Evolutionary conservation across 2,113 vertebrate species (phyloP).

Genomic region (Gavialis gangeticus): DNA sequence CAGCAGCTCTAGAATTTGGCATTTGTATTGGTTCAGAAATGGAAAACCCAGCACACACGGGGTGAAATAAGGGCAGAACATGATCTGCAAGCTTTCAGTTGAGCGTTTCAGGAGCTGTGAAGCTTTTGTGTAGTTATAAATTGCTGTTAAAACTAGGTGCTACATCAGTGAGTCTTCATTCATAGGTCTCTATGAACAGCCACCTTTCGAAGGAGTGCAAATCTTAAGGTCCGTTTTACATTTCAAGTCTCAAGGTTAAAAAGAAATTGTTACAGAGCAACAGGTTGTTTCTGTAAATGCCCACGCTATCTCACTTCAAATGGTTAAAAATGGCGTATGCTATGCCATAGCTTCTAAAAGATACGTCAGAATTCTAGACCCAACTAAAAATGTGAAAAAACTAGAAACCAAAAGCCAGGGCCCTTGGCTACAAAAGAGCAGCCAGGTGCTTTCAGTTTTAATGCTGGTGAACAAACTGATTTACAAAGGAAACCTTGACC

Average conservation of each 20-base stretch:
- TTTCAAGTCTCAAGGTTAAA: constrained; percentile 80
- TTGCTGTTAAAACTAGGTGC: constrained; percentile 71
- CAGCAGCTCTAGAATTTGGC: constrained; percentile 74
- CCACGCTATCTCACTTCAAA: constrained; percentile 68
- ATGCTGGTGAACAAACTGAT: constrained; percentile 83
- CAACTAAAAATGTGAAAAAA: constrained; percentile 72
- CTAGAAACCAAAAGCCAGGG: constrained; percentile 57
- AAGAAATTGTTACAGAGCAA: constrained; percentile 71
- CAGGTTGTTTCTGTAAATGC: constrained; percentile 72
- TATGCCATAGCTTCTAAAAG: constrained; percentile 72
- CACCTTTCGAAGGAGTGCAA: constrained; percentile 77
- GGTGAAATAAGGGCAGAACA: constrained; percentile 62
- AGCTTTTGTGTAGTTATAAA: constrained; percentile 68
- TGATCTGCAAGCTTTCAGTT: constrained; percentile 68
- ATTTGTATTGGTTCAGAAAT: constrained; percentile 62
- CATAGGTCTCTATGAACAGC: constrained; percentile 69
- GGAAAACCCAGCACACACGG: constrained; percentile 61
- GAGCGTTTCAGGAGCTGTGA: constrained; percentile 57
- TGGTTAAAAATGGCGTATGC: constrained; percentile 69
- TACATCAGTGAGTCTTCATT: constrained; percentile 73
- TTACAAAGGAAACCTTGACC: constrained; percentile 76
- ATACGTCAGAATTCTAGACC: constrained; percentile 61
- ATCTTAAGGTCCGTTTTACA: constrained; percentile 72
- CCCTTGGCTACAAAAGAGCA: constrained; percentile 43
- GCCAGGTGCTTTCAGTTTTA: constrained; percentile 27